Conservation (phyloP, 2,888 invertebrate species). For the Blomia tropicalis region DNA sequence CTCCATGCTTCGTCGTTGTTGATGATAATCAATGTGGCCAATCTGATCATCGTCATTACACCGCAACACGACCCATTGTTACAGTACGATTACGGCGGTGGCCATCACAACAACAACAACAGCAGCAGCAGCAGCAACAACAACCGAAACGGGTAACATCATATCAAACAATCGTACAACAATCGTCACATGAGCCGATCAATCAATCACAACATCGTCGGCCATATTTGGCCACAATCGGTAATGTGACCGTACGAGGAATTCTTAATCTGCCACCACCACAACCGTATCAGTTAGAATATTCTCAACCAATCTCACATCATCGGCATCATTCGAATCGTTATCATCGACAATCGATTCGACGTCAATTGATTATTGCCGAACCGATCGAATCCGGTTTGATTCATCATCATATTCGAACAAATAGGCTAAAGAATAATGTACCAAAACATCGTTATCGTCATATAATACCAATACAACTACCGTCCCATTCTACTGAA, state of each 20-base stretch:
- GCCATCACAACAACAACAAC: no score
- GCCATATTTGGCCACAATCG: no score
- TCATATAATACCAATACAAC: background rate
- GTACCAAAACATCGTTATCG: background rate
- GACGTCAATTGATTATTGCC: background rate
- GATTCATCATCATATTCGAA: no score
- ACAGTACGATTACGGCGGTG: no score
- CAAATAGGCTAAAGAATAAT: background rate
- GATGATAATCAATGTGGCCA: constrained; percentile 22
- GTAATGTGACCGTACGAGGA: background rate
- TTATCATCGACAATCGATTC: no score
- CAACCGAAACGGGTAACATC: background rate
- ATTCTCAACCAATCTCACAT: background rate
- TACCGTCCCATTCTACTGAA: no score
- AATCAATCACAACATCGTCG: no score
- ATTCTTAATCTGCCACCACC: background rate
- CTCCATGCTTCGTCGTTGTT: constrained; percentile 23
- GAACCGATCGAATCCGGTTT: background rate
- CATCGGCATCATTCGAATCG: background rate
- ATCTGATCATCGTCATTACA: constrained; percentile 12
- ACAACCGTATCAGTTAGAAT: background rate
- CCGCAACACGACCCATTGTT: background rate
- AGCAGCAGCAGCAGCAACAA: background rate
- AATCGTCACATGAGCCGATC: no score
- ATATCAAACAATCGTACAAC: no score